These are phyloP conservation scores for Phylloscopus trochiloides DNA, from an alignment of 2,113 vertebrate genomes.

Conservation along the genomic window DNA sequence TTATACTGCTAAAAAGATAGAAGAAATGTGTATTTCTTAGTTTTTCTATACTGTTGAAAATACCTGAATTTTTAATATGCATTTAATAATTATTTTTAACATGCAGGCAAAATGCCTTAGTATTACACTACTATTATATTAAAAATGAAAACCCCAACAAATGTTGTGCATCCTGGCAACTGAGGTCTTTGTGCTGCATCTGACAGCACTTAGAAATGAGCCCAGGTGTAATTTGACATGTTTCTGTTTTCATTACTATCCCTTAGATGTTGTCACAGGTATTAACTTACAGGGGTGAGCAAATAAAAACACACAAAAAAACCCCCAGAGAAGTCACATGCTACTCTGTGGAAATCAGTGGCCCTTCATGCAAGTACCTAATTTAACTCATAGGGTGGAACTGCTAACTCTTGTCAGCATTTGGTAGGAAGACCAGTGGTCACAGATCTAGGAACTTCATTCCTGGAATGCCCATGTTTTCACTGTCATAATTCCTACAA, in stretches of 20 bases:
- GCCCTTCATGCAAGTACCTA: not conserved
- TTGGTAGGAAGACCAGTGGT: not conserved
- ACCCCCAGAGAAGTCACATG: not conserved
- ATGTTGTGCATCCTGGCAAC: not conserved
- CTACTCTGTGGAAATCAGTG: not conserved
- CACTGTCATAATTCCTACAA: not conserved
- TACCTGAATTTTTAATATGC: not conserved
- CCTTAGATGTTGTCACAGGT: not conserved
- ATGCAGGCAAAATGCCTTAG: not conserved
- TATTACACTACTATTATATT: not conserved
- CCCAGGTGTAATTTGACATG: not conserved
- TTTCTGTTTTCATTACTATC: not conserved
- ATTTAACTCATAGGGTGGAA: accelerated
- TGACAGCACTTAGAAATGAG: not conserved
- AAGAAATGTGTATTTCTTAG: not conserved
- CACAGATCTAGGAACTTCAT: not conserved
- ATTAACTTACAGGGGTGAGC: not conserved
- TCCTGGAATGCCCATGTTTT: not conserved
- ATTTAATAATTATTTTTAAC: not conserved
- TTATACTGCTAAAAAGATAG: not conserved
- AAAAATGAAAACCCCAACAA: not conserved
- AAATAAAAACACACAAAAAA: not conserved
- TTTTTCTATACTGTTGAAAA: not conserved
- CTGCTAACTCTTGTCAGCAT: not conserved
- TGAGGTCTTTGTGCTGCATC: not conserved